Conservation (phyloP, 2,888 invertebrate genomes). For the Actias luna region DNA sequence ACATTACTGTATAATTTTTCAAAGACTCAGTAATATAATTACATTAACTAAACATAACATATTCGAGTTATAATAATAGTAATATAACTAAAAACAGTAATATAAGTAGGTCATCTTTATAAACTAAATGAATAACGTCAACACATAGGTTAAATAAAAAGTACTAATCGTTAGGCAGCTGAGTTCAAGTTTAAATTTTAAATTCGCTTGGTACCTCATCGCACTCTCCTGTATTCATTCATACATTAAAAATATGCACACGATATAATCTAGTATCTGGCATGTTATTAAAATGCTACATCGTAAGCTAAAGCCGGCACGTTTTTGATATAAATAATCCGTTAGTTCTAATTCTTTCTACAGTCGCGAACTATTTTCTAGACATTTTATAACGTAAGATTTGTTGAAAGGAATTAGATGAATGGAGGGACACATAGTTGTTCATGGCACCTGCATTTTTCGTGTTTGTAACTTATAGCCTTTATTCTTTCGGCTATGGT, state of each 20-base stretch:
- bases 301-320: conserved; percentile 33
- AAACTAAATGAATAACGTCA: too few species aligned
- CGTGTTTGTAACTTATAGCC: conserved; percentile 19
- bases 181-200: not conserved
- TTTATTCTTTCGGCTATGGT: conserved; percentile 18
- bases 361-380: conserved; percentile 26
- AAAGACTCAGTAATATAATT: too few species aligned
- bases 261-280: conserved; percentile 4
- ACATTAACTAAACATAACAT: too few species aligned
- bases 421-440: conserved; percentile 23
- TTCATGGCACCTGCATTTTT: conserved; percentile 23
- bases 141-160: too few species aligned
- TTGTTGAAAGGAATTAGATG: conserved; percentile 33
- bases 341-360: conserved; percentile 42
- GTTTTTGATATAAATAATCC: conserved; percentile 40
- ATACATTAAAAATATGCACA: conserved; percentile 5
- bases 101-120: too few species aligned
- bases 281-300: conserved; percentile 44
- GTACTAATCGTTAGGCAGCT: not conserved
- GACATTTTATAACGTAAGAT: conserved; percentile 27
- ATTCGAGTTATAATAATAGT: too few species aligned
- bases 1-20: too few species aligned
- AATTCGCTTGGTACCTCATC: not conserved
- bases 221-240: conserved; percentile 4
- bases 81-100: too few species aligned